These are phyloP conservation scores for Drosophila guanche DNA, from an alignment of 1,140 invertebrate species.

Conservation along the genomic window DNA sequence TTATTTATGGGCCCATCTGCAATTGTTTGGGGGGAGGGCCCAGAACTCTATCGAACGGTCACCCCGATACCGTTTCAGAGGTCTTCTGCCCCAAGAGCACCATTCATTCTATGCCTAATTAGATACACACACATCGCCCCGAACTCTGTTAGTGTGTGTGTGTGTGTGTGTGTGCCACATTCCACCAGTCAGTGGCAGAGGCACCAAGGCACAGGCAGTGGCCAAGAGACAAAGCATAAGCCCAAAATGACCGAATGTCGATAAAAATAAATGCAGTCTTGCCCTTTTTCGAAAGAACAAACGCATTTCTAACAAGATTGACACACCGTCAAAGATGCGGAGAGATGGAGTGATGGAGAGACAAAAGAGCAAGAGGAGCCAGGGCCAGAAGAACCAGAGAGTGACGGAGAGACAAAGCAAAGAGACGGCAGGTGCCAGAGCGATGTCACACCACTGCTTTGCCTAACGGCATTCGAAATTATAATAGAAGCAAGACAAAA, in stretches of 20 bases:
- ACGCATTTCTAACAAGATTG: constrained; percentile 63
- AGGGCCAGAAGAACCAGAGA: no score
- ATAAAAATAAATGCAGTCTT: constrained; percentile 62
- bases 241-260: constrained; percentile 55
- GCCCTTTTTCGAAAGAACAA: constrained; percentile 45
- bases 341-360: constrained; percentile 2
- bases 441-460: no score
- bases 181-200: not conserved
- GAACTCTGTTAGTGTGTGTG: not conserved
- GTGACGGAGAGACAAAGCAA: no score
- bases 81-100: constrained; percentile 1
- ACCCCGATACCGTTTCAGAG: constrained; percentile 10
- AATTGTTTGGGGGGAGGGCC: constrained; percentile 25
- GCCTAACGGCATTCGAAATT: not conserved
- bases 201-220: constrained; percentile 23
- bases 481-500: not conserved
- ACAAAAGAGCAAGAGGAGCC: no score
- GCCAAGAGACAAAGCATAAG: constrained; percentile 52
- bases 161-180: no score
- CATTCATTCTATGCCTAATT: constrained; percentile 43
- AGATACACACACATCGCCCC: constrained; percentile 28
- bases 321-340: constrained; percentile 23
- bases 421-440: no score
- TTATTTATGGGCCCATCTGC: constrained; percentile 40
- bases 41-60: constrained; percentile 6